These are phyloP conservation scores for Nymphalis urticae DNA, from an alignment of 2,888 invertebrate genomes.

Conservation along the genomic window DNA sequence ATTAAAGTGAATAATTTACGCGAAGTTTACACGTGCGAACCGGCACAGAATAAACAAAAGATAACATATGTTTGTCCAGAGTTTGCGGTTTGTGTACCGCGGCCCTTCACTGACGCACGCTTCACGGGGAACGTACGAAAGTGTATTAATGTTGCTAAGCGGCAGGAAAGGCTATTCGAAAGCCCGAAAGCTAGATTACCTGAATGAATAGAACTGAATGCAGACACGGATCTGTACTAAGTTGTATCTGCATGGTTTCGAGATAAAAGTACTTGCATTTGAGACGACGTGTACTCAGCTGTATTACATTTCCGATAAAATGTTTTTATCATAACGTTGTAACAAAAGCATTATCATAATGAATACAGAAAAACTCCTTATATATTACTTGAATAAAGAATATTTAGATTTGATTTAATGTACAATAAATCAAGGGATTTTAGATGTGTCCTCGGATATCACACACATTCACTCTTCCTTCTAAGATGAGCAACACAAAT, in stretches of 20 bases:
- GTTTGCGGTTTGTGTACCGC: background rate
- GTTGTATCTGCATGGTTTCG: background rate
- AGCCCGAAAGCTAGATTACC: constrained; percentile 1
- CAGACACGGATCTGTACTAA: background rate
- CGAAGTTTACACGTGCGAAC: background rate
- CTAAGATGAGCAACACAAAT: no score
- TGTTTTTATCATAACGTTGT: no score
- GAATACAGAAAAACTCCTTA: no score
- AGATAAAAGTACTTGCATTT: no score
- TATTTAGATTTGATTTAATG: no score
- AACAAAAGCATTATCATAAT: no score
- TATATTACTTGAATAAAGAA: no score
- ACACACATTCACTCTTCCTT: no score
- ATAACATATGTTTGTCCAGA: constrained; percentile 1
- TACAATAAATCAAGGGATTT: no score
- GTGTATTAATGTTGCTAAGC: background rate
- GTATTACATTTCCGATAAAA: no score
- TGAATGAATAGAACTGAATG: constrained; percentile 1
- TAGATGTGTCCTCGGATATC: no score
- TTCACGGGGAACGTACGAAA: constrained; percentile 3
- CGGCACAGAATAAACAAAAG: background rate
- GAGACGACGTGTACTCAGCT: no score
- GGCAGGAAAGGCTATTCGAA: background rate
- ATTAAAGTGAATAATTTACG: background rate
- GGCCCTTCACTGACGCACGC: background rate